Base-by-base conservation (phyloP, 1,140 invertebrate genomes). In the Aradophagus sp. region DNA sequence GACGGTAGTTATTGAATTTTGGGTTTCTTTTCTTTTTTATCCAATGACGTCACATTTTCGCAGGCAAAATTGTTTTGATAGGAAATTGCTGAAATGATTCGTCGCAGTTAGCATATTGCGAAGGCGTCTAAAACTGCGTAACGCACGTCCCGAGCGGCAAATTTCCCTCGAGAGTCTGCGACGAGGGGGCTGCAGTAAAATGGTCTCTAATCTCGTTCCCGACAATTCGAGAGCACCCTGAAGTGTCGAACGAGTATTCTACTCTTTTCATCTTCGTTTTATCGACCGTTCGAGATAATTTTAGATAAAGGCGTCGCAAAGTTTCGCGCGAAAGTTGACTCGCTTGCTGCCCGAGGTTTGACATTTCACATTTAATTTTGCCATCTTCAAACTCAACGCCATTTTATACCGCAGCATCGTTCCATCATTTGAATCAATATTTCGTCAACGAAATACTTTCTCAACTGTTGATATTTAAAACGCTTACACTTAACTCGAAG, bases 141-240 rank as follows among this genome's bases (percentile, higher is more conserved):
- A 56, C 39, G 45, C 38, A 27, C 38, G 45, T 45, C 38, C 53
- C 19, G 53, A 67, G 58, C 58, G 8, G 39, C 53, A 58, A 58
- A 58, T 67, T 56, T 67, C 63, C 63, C 63, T 44, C 8, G 63
- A 52, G 63, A 52, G 45, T 38, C 34, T 66, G 39, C 13, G 27
- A 35, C 19, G 53, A 58, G n/a, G 38, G 53, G 53, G 50, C 5
- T 65, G 50, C 14, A 45, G 35, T 20, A 27, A 52, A 65, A 50
- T 48, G 44, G 36, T 44, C 29, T 56, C 62, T 50, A 52, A 56
- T 66, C 62, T 56, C 15, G 19, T 66, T 50, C 11, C n/a, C 15
- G 10, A 29, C 62, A 44, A 52, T 66, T 66, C 36, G 36, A 56
- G 32, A 53, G 62, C 15, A 26, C n/a, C 27, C 15, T 29, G 12